Evolutionary conservation across 2,797 vertebrate species (phyloP), one percentile per base, ranked within the genome.

Genomic region (Poecilia wingei): DNA sequence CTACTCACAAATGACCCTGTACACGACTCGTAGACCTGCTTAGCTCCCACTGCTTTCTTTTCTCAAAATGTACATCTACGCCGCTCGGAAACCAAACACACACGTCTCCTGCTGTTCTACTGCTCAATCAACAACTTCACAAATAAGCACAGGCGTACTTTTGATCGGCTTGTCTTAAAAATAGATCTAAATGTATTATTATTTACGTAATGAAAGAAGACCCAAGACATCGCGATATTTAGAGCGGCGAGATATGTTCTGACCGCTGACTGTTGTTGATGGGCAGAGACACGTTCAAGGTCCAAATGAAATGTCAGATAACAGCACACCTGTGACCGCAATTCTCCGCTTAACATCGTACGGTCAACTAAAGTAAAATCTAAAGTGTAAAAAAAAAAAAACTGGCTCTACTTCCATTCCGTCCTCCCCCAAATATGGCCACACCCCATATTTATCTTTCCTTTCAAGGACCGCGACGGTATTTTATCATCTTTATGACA

Each of bases 1-100:
- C 95, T 95, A 95, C 95, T 94, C 92, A 86, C 90, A 86, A 83
- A 91, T 93, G 92, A 94, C 91, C 92, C 92, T 87, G 89, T 86
- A 87, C 94, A 88, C 92, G 92, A 94, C 91, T 93, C 94, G 89
- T 93, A 91, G 88, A 84, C 84, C 86, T 90, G 82, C 81, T 75
- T 73, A 76, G 77, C 74, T 89, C 79, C 84, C 66, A n/a, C 66
- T 16, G 53, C 72, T 87, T 88, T 78, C 70, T 86, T 86, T 84
- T 74, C 59, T 75, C 82, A 83, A 79, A 74, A 80, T 78, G 81
- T 82, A 73, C 51, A 49, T 82, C 85, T 82, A 72, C 84, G 85
- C 77, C 74, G 72, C 77, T 76, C 28, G 53, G n/a, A 1, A 78
- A 31, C 73, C 22, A 16, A 68, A 1, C 84, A 28, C 53, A 49